A percentile compares a stretch with the other conserved stretches of the same genome.
These are phyloP conservation scores for Automeris io DNA, from an alignment of 2,888 invertebrate species.

Conservation along the genomic window DNA sequence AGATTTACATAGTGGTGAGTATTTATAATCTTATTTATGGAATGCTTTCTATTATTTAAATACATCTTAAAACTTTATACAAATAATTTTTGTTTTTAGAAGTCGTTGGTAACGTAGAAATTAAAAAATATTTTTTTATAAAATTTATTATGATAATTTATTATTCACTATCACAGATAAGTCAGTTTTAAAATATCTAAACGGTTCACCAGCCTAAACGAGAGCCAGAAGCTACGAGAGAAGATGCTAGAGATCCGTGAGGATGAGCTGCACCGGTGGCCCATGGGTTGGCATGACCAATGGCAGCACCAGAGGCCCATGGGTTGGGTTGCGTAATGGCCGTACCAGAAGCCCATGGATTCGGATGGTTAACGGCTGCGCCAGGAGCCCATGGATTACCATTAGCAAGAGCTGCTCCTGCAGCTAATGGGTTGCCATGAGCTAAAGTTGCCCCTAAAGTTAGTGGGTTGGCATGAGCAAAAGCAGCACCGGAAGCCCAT, in stretches of 20 bases:
- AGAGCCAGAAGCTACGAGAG: constrained; percentile 6
- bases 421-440: constrained; percentile 11
- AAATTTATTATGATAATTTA: constrained; percentile 3
- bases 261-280: constrained; percentile 12
- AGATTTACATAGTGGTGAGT: too few species aligned
- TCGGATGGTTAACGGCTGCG: constrained; percentile 8
- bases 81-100: too few species aligned
- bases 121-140: background rate
- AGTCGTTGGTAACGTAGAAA: background rate
- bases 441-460: constrained; percentile 12
- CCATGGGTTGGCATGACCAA: constrained; percentile 11
- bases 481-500: constrained; percentile 12
- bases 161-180: constrained; percentile 7
- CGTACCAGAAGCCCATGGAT: too few species aligned
- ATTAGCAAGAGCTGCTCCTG: constrained; percentile 4
- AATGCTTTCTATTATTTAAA: too few species aligned
- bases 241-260: constrained; percentile 11
- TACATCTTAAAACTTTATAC: too few species aligned
- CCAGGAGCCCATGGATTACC: constrained; percentile 9
- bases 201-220: constrained; percentile 19
- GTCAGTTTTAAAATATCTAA: background rate
- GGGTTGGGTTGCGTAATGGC: background rate
- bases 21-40: too few species aligned
- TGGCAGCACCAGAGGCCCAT: constrained; percentile 13
- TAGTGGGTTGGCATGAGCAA: constrained; percentile 9